A percentile compares a stretch with the other conserved stretches of the same genome.
Evolutionary conservation across 2,113 vertebrate genomes (phyloP).

Genomic region (Siniperca knerii): DNA sequence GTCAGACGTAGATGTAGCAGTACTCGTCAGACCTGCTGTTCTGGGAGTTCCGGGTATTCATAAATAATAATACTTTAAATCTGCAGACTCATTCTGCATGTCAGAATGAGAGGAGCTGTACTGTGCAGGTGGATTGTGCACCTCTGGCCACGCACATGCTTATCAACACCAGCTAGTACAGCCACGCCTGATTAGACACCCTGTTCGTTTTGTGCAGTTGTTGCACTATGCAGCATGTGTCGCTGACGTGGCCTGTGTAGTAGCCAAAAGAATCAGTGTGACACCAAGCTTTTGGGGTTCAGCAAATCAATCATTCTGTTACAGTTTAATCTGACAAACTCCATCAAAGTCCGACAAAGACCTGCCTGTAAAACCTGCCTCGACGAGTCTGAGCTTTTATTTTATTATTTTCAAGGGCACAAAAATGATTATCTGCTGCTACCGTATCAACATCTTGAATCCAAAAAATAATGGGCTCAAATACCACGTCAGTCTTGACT

Average conservation of each 20-base stretch:
- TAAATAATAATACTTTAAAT: neutral
- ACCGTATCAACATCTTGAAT: neutral
- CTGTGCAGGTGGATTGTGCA: neutral
- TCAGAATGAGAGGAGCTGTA: neutral
- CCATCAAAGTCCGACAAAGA: neutral
- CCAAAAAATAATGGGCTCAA: neutral
- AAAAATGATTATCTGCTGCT: no score
- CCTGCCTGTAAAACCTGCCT: neutral
- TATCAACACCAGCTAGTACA: neutral
- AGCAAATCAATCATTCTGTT: neutral
- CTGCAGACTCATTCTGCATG: neutral
- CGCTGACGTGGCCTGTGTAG: no score
- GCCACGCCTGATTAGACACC: no score
- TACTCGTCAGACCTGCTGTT: neutral
- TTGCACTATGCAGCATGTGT: neutral
- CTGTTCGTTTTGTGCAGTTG: neutral
- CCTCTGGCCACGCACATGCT: neutral
- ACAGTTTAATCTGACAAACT: neutral
- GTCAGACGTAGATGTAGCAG: neutral
- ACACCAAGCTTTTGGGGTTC: neutral
- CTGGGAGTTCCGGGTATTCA: neutral
- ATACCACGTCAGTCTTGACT: neutral
- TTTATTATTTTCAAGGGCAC: neutral
- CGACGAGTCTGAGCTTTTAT: neutral
- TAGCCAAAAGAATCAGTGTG: no score